Evolutionary conservation across 2,888 invertebrate species (phyloP).

Genomic region (Cantharis rufa): DNA sequence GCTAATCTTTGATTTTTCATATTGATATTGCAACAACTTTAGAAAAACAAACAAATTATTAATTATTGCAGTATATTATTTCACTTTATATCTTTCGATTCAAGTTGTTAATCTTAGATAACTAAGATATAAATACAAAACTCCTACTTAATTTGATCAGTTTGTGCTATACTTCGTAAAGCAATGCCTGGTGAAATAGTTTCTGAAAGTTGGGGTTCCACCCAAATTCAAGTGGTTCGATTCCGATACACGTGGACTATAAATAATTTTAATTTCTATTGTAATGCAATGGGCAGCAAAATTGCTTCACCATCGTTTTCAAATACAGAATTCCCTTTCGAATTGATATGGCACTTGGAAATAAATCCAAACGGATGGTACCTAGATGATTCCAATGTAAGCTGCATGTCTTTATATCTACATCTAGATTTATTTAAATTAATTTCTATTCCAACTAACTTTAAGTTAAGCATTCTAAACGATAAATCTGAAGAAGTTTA

Average conservation of each 20-base stretch:
- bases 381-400: constrained; percentile 82
- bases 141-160: too few species aligned
- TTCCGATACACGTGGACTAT: constrained; percentile 99
- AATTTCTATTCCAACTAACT: constrained; percentile 99
- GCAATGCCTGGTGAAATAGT: neutral
- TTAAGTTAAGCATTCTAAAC: constrained; percentile 99
- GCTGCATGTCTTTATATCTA: constrained; percentile 98
- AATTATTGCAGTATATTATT: too few species aligned
- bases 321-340: constrained; percentile 82
- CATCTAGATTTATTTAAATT: constrained; percentile 99
- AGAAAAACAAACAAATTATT: too few species aligned
- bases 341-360: constrained; percentile 81
- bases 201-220: constrained; percentile 48
- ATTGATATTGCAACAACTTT: too few species aligned
- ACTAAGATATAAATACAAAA: too few species aligned
- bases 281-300: constrained; percentile 99
- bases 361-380: constrained; percentile 99
- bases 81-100: too few species aligned
- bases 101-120: too few species aligned
- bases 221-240: constrained; percentile 99
- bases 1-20: too few species aligned
- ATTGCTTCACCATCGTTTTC: constrained; percentile 99
- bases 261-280: constrained; percentile 99
- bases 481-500: constrained; percentile 99
- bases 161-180: too few species aligned